Percentiles rank a stretch among this genome's conserved stretches.
Conservation (phyloP, 2,797 vertebrate species). For the Urophycis tenuis region DNA sequence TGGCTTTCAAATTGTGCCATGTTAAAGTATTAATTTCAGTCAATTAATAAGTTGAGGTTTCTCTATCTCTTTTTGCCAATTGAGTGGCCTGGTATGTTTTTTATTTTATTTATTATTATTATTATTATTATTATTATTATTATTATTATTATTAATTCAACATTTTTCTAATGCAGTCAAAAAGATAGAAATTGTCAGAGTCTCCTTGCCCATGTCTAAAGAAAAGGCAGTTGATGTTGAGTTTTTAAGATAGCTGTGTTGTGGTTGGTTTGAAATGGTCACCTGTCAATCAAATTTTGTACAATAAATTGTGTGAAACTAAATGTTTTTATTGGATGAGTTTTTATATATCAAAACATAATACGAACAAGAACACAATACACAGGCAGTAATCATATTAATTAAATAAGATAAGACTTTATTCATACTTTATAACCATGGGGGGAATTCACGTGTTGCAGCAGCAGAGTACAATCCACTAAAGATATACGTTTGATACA, state of each 20-base stretch:
- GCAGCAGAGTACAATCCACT: too few species aligned
- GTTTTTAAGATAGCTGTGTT: neutral
- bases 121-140: too few species aligned
- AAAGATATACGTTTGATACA: neutral
- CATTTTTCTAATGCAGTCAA: constrained; percentile 28
- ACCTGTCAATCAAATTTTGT: neutral
- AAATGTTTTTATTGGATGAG: neutral
- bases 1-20: neutral
- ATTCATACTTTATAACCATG: too few species aligned
- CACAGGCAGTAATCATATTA: neutral
- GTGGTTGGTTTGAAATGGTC: neutral
- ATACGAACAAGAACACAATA: neutral
- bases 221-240: neutral
- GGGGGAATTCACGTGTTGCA: too few species aligned
- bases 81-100: constrained; percentile 19
- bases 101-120: constrained; percentile 20
- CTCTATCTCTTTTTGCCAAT: constrained; percentile 50
- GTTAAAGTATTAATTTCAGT: constrained; percentile 2
- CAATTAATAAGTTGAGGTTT: constrained; percentile 11
- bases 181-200: neutral
- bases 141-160: constrained; percentile 26
- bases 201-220: neutral
- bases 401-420: too few species aligned
- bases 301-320: constrained; percentile 2
- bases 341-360: neutral